Percentiles rank a stretch among this genome's conserved stretches.
These are phyloP conservation scores for Scaptomyza montana DNA, from an alignment of 1,140 invertebrate species.

Conservation along the genomic window DNA sequence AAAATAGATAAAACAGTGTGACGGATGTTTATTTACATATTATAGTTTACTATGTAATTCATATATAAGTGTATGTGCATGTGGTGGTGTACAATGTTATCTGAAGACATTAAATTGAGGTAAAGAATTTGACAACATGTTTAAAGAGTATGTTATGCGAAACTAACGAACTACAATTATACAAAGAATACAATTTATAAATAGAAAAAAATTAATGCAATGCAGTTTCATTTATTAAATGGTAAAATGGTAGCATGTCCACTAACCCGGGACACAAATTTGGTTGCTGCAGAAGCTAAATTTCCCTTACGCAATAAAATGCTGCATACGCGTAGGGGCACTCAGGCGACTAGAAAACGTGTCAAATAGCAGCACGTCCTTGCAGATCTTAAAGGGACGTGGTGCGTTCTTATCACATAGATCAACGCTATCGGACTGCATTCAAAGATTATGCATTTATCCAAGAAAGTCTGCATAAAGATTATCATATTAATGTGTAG, in stretches of 20 bases:
- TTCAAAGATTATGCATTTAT: no score
- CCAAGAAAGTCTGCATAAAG: no score
- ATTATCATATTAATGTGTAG: conserved; percentile 13
- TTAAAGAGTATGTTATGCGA: conserved; percentile 76
- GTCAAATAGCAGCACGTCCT: no score
- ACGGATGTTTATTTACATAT: conserved; percentile 43
- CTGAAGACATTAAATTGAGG: conserved; percentile 52
- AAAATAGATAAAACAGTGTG: conserved; percentile 8
- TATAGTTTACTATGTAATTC: conserved; percentile 27
- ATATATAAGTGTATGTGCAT: conserved; percentile 27
- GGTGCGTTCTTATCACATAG: no score
- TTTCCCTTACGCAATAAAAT: no score
- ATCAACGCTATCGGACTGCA: no score
- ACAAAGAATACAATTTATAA: conserved; percentile 81
- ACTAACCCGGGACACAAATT: no score
- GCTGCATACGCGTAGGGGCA: no score
- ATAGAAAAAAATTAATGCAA: conserved; percentile 51
- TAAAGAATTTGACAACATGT: conserved; percentile 67
- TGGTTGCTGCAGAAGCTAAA: no score
- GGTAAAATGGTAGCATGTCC: not conserved
- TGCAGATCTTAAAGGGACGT: no score
- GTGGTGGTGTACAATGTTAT: conserved; percentile 45
- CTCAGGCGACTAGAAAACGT: no score
- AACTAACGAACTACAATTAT: conserved; percentile 81
- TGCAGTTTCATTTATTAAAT: not conserved